Evolutionary conservation across 53 echinoderm and acorn worm species (phyloP).

Genomic region (Zoroaster sp.): DNA sequence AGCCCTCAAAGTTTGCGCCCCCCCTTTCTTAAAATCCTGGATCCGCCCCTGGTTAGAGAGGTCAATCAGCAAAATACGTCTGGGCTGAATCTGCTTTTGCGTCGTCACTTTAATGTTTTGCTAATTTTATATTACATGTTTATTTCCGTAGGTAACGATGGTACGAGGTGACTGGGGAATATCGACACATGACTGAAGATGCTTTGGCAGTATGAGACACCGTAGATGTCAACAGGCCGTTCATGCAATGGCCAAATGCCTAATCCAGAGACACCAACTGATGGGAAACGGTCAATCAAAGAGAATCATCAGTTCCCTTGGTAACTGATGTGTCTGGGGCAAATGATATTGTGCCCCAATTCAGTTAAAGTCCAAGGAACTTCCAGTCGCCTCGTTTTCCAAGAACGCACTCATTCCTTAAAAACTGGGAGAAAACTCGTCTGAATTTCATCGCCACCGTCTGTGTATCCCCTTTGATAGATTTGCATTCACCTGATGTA

Average conservation of each 20-base stretch:
- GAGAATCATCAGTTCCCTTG: too few species aligned
- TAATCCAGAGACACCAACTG: too few species aligned
- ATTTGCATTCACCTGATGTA: neutral
- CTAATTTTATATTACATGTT: too few species aligned
- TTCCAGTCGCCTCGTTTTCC: slow-evolving; percentile 10
- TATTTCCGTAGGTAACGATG: slow-evolving; percentile 26
- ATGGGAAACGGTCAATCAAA: too few species aligned
- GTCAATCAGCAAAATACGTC: neutral
- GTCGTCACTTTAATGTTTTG: neutral
- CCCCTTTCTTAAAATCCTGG: too few species aligned
- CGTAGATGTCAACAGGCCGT: neutral
- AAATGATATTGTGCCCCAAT: too few species aligned
- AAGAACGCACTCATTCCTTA: neutral
- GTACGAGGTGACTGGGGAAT: slow-evolving; percentile 8
- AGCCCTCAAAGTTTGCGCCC: too few species aligned
- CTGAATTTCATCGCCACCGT: neutral
- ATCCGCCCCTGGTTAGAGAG: too few species aligned
- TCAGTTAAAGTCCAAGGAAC: neutral
- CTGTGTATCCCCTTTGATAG: neutral
- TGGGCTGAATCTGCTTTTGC: neutral
- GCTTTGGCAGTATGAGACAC: neutral
- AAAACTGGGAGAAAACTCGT: slow-evolving; percentile 5
- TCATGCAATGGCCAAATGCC: too few species aligned
- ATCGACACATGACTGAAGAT: neutral
- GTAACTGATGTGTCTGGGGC: too few species aligned